Conservation (phyloP, 53 echinoderm and acorn worm genomes). For the Echinarachnius parma region DNA sequence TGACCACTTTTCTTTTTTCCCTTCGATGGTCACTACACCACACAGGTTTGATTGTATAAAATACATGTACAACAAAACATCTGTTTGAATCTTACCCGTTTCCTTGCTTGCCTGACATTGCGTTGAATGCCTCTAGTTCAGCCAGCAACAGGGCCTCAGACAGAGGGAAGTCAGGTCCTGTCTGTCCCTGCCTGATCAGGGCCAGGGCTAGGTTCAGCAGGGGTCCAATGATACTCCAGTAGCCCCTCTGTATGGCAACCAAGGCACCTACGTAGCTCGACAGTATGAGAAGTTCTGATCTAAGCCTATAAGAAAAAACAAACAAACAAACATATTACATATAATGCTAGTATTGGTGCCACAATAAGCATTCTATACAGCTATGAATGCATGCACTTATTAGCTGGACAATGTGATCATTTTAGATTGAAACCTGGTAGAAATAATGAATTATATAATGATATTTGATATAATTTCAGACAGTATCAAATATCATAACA, state of each 20-base stretch:
- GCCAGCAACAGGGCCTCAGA: conserved; percentile 46
- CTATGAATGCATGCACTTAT: no score
- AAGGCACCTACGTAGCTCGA: conserved; percentile 78
- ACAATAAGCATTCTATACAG: no score
- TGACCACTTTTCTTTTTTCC: no score
- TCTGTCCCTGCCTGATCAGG: conserved; percentile 13
- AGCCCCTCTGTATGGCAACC: conserved; percentile 68
- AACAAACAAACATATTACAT: not conserved
- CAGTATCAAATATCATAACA: no score
- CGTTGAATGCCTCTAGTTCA: conserved; percentile 78
- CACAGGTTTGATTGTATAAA: no score
- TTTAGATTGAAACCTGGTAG: no score
- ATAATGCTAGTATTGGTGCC: no score
- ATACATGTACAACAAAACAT: no score
- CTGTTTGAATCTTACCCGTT: not conserved
- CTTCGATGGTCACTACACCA: no score
- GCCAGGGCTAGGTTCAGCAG: conserved; percentile 50
- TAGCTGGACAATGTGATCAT: no score
- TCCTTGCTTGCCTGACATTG: conserved; percentile 13
- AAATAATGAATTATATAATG: no score
- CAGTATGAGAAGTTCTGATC: conserved; percentile 67
- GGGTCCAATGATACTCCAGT: conserved; percentile 59
- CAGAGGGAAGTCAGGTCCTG: conserved; percentile 56
- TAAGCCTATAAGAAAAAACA: conserved; percentile 47
- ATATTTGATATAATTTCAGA: no score